Evolutionary conservation across 2,888 invertebrate genomes (phyloP), one percentile per base, ranked within the genome.

Genomic region (Branchipolynoe longqiensis): DNA sequence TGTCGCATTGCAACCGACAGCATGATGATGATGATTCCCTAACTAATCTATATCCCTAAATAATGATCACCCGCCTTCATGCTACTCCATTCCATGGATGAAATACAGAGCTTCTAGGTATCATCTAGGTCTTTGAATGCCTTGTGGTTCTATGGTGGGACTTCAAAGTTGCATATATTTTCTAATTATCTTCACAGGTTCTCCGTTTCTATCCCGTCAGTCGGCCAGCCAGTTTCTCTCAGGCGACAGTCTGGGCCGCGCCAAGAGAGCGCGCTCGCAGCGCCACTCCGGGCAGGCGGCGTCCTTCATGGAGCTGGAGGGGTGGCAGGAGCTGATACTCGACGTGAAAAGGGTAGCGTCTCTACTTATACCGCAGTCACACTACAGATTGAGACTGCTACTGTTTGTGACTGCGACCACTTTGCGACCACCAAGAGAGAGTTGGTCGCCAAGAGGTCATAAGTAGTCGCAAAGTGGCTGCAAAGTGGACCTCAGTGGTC

Each of bases 281-380:
- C 78, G 8, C 4, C 18, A 1, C 12, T 1, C 48, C 1, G 38
- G 73, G 1, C 22, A 38, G 8, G 1, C n/a, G 8, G 18, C 33
- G 1, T 1, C 36, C 73, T n/a, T 62, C 8, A 31, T 78, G 48
- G 78, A 78, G 33, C 78, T 78, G 6, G 78, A 78, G 33, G 78
- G 78, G 12, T 78, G 78, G 78, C 41, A 40, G 18, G 78, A 78
- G 54, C 25, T 78, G 0, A 18, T 78, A 0, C 22, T 31, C 18
- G 41, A 12, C 1, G n/a, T 22, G 48, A 78, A 78, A 41, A 78
- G 78, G 54, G 78, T 78, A 41, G 48, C 14, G 6, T 62, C 62
- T 62, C 38, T 38, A 22, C 8, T 69, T 14, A 8, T 62, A 62
- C 8, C 48, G 18, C 48, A 48, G 48, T 18, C 48, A 48, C 8